Percentiles rank a stretch among this genome's conserved stretches.
Conservation (phyloP, 2,113 vertebrate genomes). For the Maccullochella peelii region DNA sequence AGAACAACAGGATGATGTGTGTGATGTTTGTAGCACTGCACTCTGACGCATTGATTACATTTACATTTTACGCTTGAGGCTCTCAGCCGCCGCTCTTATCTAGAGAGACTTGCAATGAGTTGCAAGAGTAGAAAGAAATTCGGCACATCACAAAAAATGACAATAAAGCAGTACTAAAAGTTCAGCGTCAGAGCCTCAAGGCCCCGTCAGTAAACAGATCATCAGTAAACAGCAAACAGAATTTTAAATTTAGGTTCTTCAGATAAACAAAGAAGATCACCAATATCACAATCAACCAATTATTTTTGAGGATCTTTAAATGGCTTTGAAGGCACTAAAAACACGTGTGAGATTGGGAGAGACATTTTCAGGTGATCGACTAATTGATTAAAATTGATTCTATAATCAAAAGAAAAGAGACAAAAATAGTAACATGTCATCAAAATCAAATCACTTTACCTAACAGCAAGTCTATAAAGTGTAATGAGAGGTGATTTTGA, state of each 20-base stretch:
- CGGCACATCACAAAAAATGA: not conserved
- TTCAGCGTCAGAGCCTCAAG: not conserved
- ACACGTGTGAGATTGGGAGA: not conserved
- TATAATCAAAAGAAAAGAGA: not conserved
- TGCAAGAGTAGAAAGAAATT: not conserved
- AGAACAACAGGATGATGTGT: not conserved
- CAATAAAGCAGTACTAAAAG: not conserved
- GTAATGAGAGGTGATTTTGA: not conserved
- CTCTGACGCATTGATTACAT: slow-evolving; percentile 13
- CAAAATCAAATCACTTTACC: not conserved
- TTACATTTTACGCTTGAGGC: slow-evolving; percentile 4
- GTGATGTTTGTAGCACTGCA: slow-evolving; percentile 3
- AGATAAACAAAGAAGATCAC: not conserved
- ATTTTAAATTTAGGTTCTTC: not conserved
- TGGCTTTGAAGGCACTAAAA: not conserved
- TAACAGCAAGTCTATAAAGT: not conserved
- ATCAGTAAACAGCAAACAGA: too few species aligned
- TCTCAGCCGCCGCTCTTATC: not conserved
- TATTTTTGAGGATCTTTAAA: not conserved
- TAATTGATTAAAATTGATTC: not conserved
- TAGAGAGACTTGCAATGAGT: not conserved
- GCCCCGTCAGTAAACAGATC: not conserved
- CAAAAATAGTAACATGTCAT: not conserved
- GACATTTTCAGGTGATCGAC: not conserved
- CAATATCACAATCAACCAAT: not conserved